Conservation (phyloP, 1,140 invertebrate species). For the Eurosta solidaginis region DNA sequence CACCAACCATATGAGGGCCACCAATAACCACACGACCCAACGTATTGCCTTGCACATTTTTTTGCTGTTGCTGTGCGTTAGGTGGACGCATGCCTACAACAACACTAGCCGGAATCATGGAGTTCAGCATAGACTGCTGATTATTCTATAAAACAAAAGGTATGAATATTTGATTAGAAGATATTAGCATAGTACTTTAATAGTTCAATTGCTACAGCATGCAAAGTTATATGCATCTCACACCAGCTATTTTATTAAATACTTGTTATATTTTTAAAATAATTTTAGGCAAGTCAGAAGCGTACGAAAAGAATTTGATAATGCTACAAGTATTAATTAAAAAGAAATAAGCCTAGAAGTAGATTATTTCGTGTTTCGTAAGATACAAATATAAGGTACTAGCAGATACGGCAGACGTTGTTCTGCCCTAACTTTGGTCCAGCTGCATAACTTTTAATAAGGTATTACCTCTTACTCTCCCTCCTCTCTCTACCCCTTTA, state of each 20-base stretch:
- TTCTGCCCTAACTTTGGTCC: too few species aligned
- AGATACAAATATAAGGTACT: too few species aligned
- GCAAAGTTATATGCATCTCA: slow-evolving; percentile 17
- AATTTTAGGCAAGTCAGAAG: neutral
- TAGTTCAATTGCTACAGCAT: slow-evolving; percentile 22
- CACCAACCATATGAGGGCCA: slow-evolving; percentile 77
- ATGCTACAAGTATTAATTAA: neutral
- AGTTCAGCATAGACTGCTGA: slow-evolving; percentile 57
- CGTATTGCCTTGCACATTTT: slow-evolving; percentile 72
- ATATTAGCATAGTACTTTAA: neutral
- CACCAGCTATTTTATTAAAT: neutral
- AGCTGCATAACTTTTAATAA: too few species aligned
- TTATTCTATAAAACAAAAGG: slow-evolving; percentile 40
- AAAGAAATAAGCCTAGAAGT: neutral
- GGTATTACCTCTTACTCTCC: too few species aligned
- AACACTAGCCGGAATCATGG: slow-evolving; percentile 75
- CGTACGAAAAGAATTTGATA: neutral
- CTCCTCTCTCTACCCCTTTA: too few species aligned
- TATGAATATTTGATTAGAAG: neutral
- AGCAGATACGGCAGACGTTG: too few species aligned
- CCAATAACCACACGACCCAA: slow-evolving; percentile 77
- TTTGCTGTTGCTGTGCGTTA: slow-evolving; percentile 71
- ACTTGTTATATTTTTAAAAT: neutral
- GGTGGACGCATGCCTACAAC: slow-evolving; percentile 82
- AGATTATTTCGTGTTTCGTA: too few species aligned